phyloP scores from a whole-genome alignment of 2,888 invertebrate genomes.

The Campaea margaritaria region DNA sequence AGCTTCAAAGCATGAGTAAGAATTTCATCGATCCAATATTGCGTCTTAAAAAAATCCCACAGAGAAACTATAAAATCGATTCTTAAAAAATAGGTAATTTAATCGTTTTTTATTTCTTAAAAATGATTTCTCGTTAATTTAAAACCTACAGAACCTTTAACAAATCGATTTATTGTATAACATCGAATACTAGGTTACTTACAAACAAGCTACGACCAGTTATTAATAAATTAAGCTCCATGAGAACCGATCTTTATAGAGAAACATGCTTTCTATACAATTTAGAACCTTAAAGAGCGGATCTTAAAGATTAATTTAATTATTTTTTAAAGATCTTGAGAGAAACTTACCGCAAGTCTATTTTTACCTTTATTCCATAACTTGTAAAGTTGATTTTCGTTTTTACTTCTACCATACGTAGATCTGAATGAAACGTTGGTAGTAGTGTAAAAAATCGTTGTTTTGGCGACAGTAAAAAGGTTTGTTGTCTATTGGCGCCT shows the following conservation, averaged over 20 bases:
- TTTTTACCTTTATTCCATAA: background rate
- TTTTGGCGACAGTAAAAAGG: background rate
- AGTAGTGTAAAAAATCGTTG: background rate
- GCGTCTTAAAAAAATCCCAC: no score
- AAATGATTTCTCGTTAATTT: no score
- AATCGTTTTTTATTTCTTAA: no score
- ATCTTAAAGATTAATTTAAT: background rate
- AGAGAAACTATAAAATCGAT: no score
- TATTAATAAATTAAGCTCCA: constrained; percentile 20
- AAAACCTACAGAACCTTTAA: constrained; percentile 23
- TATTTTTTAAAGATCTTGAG: background rate
- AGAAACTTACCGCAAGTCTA: background rate
- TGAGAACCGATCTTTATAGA: constrained; percentile 25
- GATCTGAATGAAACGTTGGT: constrained; percentile 1
- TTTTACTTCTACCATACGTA: background rate
- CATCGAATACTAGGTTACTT: constrained; percentile 10
- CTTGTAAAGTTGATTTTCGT: constrained; percentile 2
- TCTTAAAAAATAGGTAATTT: no score
- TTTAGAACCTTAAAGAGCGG: background rate
- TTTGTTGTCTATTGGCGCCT: background rate
- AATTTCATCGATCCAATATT: no score
- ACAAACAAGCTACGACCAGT: constrained; percentile 18
- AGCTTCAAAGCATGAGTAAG: no score
- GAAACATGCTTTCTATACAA: background rate
- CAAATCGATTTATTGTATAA: constrained; percentile 18